phyloP scores from a whole-genome alignment of 2,797 vertebrate species.

The Acipenser ruthenus region DNA sequence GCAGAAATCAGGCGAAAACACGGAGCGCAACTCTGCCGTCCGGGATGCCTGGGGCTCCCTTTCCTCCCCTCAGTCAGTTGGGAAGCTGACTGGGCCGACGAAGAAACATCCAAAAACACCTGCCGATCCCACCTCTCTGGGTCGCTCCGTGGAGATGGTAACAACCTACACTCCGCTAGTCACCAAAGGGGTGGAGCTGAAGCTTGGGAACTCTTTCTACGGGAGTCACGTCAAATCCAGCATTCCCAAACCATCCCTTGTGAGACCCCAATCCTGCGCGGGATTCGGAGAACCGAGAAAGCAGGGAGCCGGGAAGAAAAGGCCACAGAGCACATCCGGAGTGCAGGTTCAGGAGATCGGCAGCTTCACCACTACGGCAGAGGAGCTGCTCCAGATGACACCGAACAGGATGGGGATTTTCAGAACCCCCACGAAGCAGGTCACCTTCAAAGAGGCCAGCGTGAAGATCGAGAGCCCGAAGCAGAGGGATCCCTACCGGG shows the following conservation, averaged over 20 bases:
- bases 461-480: constrained; percentile 4
- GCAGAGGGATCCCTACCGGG: constrained; percentile 30
- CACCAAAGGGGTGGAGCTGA: constrained; percentile 40
- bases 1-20: constrained; percentile 21
- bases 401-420: constrained; percentile 2
- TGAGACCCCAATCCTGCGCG: constrained; percentile 23
- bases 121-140: background rate
- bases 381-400: constrained; percentile 23
- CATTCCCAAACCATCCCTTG: constrained; percentile 34
- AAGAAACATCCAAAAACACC: background rate
- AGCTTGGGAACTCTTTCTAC: constrained; percentile 32
- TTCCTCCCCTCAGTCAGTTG: background rate
- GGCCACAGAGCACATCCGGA: constrained; percentile 9
- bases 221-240: constrained; percentile 36
- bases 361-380: constrained; percentile 20
- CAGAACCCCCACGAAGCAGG: background rate
- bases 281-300: constrained; percentile 5
- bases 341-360: background rate
- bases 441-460: constrained; percentile 11
- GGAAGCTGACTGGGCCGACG: constrained; percentile 4
- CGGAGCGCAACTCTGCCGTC: constrained; percentile 32
- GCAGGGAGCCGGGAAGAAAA: rapidly evolving
- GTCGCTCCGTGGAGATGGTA: constrained; percentile 19
- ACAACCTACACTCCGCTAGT: constrained; percentile 33
- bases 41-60: constrained; percentile 42